A percentile compares a stretch with the other conserved stretches of the same genome.
phyloP scores from a whole-genome alignment of 2,888 invertebrate species.

The Bugula neritina region DNA sequence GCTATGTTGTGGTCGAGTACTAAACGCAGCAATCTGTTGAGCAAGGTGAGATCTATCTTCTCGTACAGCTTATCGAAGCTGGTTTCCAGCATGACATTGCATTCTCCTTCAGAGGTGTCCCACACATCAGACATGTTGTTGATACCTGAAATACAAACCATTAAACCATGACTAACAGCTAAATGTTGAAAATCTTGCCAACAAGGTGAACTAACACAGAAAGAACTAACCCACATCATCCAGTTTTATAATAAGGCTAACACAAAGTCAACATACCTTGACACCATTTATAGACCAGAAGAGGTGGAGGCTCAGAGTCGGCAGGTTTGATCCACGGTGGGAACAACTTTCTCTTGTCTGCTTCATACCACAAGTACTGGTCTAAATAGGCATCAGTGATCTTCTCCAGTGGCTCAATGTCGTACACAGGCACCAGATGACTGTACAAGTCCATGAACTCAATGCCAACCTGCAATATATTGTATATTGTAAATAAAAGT shows the following conservation, averaged over 20 bases:
- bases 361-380: constrained; percentile 96
- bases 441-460: constrained; percentile 99
- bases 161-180: too few relatives aligned
- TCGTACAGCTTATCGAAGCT: constrained; percentile 98
- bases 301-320: constrained; percentile 85
- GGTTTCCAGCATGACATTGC: constrained; percentile 93
- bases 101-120: constrained; percentile 97
- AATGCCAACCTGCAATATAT: constrained; percentile 81
- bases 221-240: too few relatives aligned
- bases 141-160: constrained; percentile 70
- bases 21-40: constrained; percentile 87
- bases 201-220: too few relatives aligned
- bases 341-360: constrained; percentile 90
- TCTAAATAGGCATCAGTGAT: constrained; percentile 99
- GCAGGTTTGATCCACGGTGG: constrained; percentile 99
- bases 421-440: constrained; percentile 96
- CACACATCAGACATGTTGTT: constrained; percentile 88
- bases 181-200: too few relatives aligned
- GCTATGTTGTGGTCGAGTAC: constrained; percentile 99
- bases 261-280: constrained; percentile 65
- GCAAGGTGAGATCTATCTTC: constrained; percentile 95
- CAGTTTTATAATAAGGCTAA: neutral
- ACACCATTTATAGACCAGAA: constrained; percentile 90
- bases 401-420: constrained; percentile 97
- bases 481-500: too few relatives aligned